Percentiles rank a stretch among this genome's conserved stretches.
Evolutionary conservation across 2,888 invertebrate genomes (phyloP).

Genomic region (Choreutis nemorana): DNA sequence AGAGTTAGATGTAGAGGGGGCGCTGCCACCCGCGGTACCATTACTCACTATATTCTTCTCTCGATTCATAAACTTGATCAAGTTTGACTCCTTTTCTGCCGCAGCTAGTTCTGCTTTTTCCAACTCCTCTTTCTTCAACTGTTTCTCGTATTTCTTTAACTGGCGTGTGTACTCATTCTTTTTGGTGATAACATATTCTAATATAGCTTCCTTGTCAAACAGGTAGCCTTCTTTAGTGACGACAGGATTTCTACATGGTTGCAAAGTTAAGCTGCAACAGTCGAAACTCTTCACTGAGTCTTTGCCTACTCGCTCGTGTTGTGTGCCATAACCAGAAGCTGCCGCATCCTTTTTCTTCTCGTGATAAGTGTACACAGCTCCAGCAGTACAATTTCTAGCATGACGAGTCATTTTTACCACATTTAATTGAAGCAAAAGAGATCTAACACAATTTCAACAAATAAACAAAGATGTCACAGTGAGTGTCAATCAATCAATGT

Average conservation of each 20-base stretch:
- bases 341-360: slow-evolving; percentile 97
- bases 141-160: slow-evolving; percentile 90
- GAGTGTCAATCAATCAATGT: no score
- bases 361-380: slow-evolving; percentile 97
- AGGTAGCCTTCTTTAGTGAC: slow-evolving; percentile 86
- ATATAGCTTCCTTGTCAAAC: slow-evolving; percentile 96
- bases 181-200: slow-evolving; percentile 93
- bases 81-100: slow-evolving; percentile 76
- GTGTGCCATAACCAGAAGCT: slow-evolving; percentile 92
- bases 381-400: slow-evolving; percentile 97
- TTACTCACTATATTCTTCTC: slow-evolving; percentile 78
- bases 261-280: slow-evolving; percentile 95
- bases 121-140: slow-evolving; percentile 78
- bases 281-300: slow-evolving; percentile 94
- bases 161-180: slow-evolving; percentile 91
- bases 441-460: no score
- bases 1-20: slow-evolving; percentile 43
- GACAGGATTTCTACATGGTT: slow-evolving; percentile 94
- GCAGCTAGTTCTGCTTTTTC: slow-evolving; percentile 74
- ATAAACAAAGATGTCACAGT: no score
- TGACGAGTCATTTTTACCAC: slow-evolving; percentile 83
- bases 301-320: slow-evolving; percentile 87
- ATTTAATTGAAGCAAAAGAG: no score
- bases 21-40: slow-evolving; percentile 15
- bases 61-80: slow-evolving; percentile 82